Evolutionary conservation across 2,113 vertebrate genomes (phyloP).

Genomic region (Circaetus cinerascens): DNA sequence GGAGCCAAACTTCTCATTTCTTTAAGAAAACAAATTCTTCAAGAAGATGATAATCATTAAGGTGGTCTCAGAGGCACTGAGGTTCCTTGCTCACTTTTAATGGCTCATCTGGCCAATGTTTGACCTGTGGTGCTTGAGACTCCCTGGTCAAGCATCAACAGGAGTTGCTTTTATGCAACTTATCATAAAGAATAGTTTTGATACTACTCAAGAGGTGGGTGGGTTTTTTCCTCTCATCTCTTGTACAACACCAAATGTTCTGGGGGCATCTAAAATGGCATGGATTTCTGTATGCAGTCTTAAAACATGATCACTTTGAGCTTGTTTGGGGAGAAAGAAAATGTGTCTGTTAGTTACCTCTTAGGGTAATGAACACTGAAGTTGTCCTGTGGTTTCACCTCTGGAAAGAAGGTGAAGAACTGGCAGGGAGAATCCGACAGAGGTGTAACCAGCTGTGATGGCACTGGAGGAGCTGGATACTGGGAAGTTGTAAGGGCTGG

Average conservation of each 20-base stretch:
- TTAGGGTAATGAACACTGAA: neutral
- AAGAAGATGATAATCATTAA: neutral
- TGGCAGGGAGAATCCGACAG: too few species aligned
- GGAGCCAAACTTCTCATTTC: neutral
- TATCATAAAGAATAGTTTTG: neutral
- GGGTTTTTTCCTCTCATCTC: neutral
- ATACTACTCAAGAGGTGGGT: neutral
- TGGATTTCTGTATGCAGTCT: neutral
- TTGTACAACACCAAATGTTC: neutral
- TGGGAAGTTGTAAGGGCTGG: neutral
- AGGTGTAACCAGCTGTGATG: fast-evolving
- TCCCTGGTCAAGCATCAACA: fast-evolving
- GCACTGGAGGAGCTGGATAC: neutral
- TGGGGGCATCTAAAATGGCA: neutral
- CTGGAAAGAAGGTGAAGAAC: neutral
- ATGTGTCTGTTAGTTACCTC: neutral
- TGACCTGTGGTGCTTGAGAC: neutral
- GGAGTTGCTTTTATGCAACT: neutral
- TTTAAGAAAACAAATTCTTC: neutral
- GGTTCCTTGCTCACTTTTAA: neutral
- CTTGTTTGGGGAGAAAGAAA: neutral
- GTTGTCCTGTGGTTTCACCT: neutral
- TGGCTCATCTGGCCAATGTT: neutral
- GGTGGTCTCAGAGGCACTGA: neutral
- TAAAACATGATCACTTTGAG: neutral